A percentile compares a stretch with the other conserved stretches of the same genome.
These are phyloP conservation scores for Labeo catla DNA, from an alignment of 2,113 vertebrate genomes.

Conservation along the genomic window DNA sequence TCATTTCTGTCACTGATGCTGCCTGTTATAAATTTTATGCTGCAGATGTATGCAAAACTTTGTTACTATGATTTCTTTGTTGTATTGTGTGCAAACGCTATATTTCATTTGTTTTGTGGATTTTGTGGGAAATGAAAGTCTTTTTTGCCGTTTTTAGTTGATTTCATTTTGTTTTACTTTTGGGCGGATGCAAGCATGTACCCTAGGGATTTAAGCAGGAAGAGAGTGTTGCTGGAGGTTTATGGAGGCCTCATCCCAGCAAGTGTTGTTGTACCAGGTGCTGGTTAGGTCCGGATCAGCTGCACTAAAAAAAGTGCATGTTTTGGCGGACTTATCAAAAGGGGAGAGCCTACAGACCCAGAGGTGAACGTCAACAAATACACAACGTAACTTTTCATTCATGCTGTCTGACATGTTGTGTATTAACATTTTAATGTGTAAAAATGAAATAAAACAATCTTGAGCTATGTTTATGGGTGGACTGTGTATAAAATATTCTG, in stretches of 20 bases:
- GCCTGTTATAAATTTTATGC: neutral
- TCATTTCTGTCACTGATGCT: neutral
- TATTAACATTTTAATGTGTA: slow-evolving; percentile 42
- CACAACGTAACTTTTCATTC: slow-evolving; percentile 30
- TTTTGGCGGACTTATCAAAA: slow-evolving; percentile 27
- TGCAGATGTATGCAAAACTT: slow-evolving; percentile 7
- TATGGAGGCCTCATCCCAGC: slow-evolving; percentile 50
- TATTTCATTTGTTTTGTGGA: neutral
- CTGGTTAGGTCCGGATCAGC: slow-evolving; percentile 54
- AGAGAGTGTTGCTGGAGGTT: slow-evolving; percentile 24
- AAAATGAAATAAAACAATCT: slow-evolving; percentile 34
- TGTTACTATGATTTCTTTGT: neutral
- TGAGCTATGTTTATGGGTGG: neutral
- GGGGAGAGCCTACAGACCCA: slow-evolving; percentile 12
- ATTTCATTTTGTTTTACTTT: slow-evolving; percentile 58
- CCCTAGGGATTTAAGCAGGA: slow-evolving; percentile 37
- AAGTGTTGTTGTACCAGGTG: slow-evolving; percentile 63
- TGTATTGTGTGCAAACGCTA: neutral
- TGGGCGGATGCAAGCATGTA: slow-evolving; percentile 62
- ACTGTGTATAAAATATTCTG: neutral
- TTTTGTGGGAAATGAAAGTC: neutral
- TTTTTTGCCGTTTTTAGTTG: slow-evolving; percentile 48
- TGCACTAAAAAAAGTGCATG: slow-evolving; percentile 47
- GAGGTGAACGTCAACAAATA: neutral
- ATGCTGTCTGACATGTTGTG: slow-evolving; percentile 14